Evolutionary conservation across 2,113 vertebrate genomes (phyloP).

Genomic region (Acrocephalus arundinaceus): DNA sequence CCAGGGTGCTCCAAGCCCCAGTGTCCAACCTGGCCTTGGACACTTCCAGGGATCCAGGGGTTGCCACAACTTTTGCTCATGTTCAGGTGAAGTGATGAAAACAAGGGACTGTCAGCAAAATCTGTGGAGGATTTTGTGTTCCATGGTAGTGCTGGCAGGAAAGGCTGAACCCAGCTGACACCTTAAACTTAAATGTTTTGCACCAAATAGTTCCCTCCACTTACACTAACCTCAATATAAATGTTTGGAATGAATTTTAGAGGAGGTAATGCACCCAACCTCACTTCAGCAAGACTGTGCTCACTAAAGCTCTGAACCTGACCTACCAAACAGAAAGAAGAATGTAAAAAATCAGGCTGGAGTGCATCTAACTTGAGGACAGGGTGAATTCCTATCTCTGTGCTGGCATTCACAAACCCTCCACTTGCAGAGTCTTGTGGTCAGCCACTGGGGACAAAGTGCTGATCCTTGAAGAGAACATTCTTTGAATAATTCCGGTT

Average conservation of each 20-base stretch:
- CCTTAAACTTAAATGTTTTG: not conserved
- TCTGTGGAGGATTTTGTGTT: not conserved
- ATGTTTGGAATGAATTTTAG: not conserved
- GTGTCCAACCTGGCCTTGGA: rapidly evolving
- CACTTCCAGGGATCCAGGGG: not conserved
- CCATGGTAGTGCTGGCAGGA: not conserved
- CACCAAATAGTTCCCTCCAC: not conserved
- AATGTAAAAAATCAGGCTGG: not conserved
- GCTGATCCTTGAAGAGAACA: not conserved
- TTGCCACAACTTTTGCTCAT: not conserved
- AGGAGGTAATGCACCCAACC: not conserved
- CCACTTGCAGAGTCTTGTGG: not conserved
- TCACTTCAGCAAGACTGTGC: not conserved
- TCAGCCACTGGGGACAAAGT: not conserved
- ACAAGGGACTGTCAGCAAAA: not conserved
- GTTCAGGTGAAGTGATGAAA: not conserved
- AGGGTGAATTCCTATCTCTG: not conserved
- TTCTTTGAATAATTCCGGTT: not conserved
- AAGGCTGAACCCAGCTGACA: not conserved
- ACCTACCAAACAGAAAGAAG: not conserved
- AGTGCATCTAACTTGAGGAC: not conserved
- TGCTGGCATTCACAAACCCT: not conserved
- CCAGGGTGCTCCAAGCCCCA: not conserved
- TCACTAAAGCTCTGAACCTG: not conserved
- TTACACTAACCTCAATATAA: not conserved